Base-by-base conservation (phyloP, 2,888 invertebrate species). In the Gisinianus flammeolus region DNA sequence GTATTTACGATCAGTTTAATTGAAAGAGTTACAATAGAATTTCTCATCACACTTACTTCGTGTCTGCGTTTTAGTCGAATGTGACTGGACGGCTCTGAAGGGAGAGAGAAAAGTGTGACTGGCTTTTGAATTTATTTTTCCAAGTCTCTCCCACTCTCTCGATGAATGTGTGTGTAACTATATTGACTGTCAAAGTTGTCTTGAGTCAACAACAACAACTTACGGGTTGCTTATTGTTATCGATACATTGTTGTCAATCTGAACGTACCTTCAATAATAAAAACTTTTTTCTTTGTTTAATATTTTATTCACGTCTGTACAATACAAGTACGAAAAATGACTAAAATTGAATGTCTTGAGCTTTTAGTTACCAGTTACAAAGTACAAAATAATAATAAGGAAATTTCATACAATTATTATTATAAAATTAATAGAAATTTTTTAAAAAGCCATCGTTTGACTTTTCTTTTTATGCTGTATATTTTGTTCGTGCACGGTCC, bases 141-240 rank as follows among this genome's bases (percentile, higher is more conserved):
- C 73, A 64, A 62, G 58, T 62, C 73, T 35, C 54, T 62, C 22
- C 6, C 10, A n/a, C 22, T 62, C 62, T 26, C n/a, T 73, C 62
- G 16, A 16, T 62, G 1, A 52, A 52, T 71, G 28, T 56, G 71
- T 28, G 19, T 2, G n/a, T 68, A 24, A 19, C 33, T 35, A 30
- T 72, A 33, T 72, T 72, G 72, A 72, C 30, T 71, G 71, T 71
- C 71, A 71, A 71, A 71, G 19, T 56, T 71, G 71, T 30, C 54
- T 26, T 56, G 71, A 71, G 56, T 71, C 56, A 71, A 71, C 30
- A 71, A 71, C 30, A 71, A 56, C 30, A 52, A 64, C 24, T 10
- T 64, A 62, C 30, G 66, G 31, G 12, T 72, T 72, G 58, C 22
- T 72, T 58, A 19, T n/a, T 72, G 72, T 72, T 71, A 54, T 71